Evolutionary conservation across 2,113 vertebrate species (phyloP), one percentile per base, ranked within the genome.

Genomic region (Melanocharis versteri): DNA sequence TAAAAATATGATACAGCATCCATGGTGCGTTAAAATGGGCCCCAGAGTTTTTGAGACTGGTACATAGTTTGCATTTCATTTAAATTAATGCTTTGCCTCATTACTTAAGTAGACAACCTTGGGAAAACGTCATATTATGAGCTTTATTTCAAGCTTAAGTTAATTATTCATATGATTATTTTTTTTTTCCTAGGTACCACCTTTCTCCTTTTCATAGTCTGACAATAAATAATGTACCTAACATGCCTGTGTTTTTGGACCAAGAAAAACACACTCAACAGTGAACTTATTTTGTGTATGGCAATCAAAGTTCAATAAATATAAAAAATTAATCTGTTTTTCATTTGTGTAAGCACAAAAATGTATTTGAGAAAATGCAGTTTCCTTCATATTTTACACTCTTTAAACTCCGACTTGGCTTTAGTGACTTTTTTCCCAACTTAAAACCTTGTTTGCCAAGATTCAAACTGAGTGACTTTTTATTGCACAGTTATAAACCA

Each of bases 381-480:
- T 82, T 90, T 80, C 53, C 64, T 68, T 92, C 85, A 64, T 15
- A 88, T 83, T 83, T 96, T 93, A 60, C 68, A 91, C 88, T 90
- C 83, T 95, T 96, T 82, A 71, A 94, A 82, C 72, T 90, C 90
- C 80, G 82, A 31, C 80, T 93, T 96, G 91, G 89, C 87, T 90
- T 83, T 86, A 64, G 84, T 65, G 90, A 18, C 54, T 22, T 62
- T 85, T 87, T 85, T 83, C n/a, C 77, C 64, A 39, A 33, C 44
- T 75, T 82, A 45, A 94, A 95, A 42, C 42, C 21, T 64, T 64
- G n/a, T 88, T 93, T 97, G 94, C 87, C 83, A 93, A 92, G 88
- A 88, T 83, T 95, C 68, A 87, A 57, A 94, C 91, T 27, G 79
- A 91, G 65, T 65, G 60, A 87, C 28, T 92, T 97, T 97, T 97